Evolutionary conservation across 2,797 vertebrate species (phyloP).

Genomic region (Falco naumanni): DNA sequence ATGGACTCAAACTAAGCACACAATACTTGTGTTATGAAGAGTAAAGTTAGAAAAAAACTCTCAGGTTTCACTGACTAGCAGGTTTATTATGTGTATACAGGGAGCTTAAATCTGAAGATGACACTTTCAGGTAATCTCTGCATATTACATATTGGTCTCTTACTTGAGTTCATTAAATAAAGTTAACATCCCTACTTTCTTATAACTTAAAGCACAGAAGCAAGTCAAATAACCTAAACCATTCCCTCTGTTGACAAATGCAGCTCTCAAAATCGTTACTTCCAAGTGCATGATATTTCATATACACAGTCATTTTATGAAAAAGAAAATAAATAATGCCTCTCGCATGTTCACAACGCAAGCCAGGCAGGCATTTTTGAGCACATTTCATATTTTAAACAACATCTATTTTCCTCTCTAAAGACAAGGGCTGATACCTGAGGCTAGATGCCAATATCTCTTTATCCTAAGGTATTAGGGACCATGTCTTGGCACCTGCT

Average conservation of each 20-base stretch:
- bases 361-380: conserved; percentile 56
- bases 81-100: not conserved
- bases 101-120: not conserved
- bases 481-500: not conserved
- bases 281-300: conserved; percentile 51
- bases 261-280: conserved; percentile 58
- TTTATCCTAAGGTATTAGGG: not conserved
- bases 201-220: not conserved
- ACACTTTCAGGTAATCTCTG: not conserved
- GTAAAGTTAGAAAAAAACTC: not conserved
- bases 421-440: not conserved
- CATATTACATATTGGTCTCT: conserved; percentile 16
- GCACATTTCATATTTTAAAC: conserved; percentile 59
- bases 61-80: not conserved
- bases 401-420: conserved; percentile 56
- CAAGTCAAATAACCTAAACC: not conserved
- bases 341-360: conserved; percentile 56
- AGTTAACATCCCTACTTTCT: conserved; percentile 29
- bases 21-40: not conserved
- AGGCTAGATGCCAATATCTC: not conserved
- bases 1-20: not conserved
- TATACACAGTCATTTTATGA: conserved; percentile 54
- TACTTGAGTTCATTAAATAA: conserved; percentile 55
- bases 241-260: conserved; percentile 59
- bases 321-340: conserved; percentile 6